Percentiles rank a stretch among this genome's conserved stretches.
Evolutionary conservation across 2,113 vertebrate genomes (phyloP).

Genomic region (Aptenodytes forsteri): DNA sequence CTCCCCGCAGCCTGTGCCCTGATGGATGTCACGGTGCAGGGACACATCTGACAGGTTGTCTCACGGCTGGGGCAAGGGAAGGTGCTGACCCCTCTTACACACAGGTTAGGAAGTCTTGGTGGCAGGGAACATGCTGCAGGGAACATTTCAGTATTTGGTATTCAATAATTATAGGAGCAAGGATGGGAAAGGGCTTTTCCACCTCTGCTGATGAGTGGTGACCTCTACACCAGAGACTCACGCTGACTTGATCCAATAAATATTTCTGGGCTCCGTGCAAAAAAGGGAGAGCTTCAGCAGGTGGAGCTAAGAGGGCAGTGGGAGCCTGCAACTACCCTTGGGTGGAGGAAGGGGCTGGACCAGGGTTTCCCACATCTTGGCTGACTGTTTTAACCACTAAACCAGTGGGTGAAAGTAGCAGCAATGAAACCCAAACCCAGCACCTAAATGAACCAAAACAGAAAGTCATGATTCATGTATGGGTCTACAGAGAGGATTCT

Average conservation of each 20-base stretch:
- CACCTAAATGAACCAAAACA: neutral
- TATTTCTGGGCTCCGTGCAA: neutral
- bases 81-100: neutral
- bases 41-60: neutral
- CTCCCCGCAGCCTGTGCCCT: neutral
- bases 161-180: neutral
- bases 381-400: neutral
- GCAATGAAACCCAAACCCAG: neutral
- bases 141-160: neutral
- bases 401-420: neutral
- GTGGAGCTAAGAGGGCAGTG: neutral
- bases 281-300: neutral
- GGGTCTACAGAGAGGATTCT: neutral
- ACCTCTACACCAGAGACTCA: neutral
- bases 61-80: neutral
- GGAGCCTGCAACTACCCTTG: neutral
- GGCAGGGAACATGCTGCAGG: neutral
- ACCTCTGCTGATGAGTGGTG: neutral
- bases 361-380: neutral
- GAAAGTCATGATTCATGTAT: slow-evolving; percentile 28
- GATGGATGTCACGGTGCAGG: neutral
- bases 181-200: neutral
- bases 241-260: neutral
- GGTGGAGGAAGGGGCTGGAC: neutral
- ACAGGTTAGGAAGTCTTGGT: neutral